Evolutionary conservation across 2,113 vertebrate genomes (phyloP).

Genomic region (Salvator merianae): DNA sequence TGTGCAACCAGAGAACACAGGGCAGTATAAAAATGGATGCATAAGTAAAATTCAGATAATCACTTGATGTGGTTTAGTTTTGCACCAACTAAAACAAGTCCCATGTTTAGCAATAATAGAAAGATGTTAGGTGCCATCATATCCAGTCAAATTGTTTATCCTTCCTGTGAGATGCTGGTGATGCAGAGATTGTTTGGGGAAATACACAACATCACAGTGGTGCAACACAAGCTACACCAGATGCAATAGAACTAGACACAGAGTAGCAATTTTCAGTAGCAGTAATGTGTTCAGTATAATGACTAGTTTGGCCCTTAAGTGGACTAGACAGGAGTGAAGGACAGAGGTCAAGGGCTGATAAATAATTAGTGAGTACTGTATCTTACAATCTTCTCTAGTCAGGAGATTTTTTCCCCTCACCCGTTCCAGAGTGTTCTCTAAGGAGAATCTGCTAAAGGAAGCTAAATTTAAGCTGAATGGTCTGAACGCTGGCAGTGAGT

Average conservation of each 20-base stretch:
- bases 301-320: neutral
- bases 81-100: neutral
- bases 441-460: neutral
- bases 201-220: neutral
- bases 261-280: neutral
- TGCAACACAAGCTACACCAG: too few relatives aligned
- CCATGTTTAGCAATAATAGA: neutral
- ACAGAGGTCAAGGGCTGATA: neutral
- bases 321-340: neutral
- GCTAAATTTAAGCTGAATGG: neutral
- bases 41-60: neutral
- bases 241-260: neutral
- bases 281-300: neutral
- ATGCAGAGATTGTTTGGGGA: neutral
- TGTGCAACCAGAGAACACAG: neutral
- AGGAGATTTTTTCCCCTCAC: neutral
- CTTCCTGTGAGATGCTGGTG: too few relatives aligned
- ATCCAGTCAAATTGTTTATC: neutral
- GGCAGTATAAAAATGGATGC: neutral
- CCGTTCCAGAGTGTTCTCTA: neutral
- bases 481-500: neutral
- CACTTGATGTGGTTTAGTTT: neutral
- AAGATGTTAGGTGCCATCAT: neutral
- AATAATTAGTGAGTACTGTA: neutral
- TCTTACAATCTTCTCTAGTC: neutral